Evolutionary conservation across 2,797 vertebrate genomes (phyloP).

Genomic region (Muscicapa comitata): DNA sequence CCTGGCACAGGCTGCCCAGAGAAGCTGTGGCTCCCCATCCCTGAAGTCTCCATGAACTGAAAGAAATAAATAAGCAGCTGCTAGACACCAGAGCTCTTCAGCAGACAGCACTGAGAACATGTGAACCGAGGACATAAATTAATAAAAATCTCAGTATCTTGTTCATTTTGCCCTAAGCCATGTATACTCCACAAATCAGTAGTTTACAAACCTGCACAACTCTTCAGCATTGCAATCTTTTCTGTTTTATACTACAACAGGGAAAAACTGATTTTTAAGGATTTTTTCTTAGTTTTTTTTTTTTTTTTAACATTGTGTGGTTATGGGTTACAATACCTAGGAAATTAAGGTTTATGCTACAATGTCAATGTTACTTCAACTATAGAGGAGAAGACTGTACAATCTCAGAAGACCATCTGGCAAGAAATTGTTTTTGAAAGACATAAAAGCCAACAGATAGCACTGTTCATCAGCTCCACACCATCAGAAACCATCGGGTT

Average conservation of each 20-base stretch:
- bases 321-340: neutral
- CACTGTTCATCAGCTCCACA: constrained; percentile 1
- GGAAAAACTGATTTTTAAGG: neutral
- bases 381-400: neutral
- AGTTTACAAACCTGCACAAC: neutral
- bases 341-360: constrained; percentile 24
- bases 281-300: neutral
- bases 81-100: neutral
- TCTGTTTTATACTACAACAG: neutral
- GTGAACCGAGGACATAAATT: neutral
- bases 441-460: constrained; percentile 6
- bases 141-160: neutral
- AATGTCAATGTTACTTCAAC: neutral
- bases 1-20: neutral
- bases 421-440: constrained; percentile 26
- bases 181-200: neutral
- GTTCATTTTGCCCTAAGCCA: neutral
- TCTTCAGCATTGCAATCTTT: neutral
- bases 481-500: neutral
- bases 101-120: neutral
- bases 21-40: neutral
- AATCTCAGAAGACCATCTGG: constrained; percentile 17
- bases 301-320: neutral
- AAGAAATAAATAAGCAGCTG: neutral
- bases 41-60: neutral